Base-by-base conservation (phyloP, 1,140 invertebrate genomes). In the Anastrepha obliqua region DNA sequence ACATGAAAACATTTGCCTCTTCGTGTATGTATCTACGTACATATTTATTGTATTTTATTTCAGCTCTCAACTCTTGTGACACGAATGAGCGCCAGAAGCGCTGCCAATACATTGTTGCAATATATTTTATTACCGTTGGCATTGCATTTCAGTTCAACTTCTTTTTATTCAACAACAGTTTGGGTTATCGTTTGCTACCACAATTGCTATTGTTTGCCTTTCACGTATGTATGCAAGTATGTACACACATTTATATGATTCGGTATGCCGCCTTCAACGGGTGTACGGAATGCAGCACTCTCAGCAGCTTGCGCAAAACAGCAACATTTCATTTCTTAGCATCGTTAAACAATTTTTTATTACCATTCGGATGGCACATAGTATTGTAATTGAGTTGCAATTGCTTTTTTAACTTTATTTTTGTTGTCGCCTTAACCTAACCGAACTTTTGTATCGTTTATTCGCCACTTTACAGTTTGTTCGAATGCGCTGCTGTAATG, bases 281-380 rank as follows among this genome's bases (percentile, higher is more conserved):
- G 17, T 81, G 74, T 3, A 81, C 55, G 9, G 17, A 81, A 55
- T 55, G 44, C 29, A 55, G 74, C 74, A 81, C 55, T 81, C 74
- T 81, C 74, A 81, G 74, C 74, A 81, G 20, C 5, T 55, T 51
- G 17, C n/a, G 13, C 9, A 17, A 11, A 8, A 70, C 74, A 81
- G 47, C 74, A 17, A 81, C 74, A 81, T 81, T 81, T 81, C 74
- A 81, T 81, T 81, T 81, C 74, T 81, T 81, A 29, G 17, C 74
- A 51, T 29, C 51, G 74, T 81, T 81, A 81, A 74, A 81, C 74
- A 81, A 81, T 81, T 81, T 81, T 81, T 81, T 81, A 81, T 81
- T 58, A 58, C 74, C 74, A 81, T 55, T 15, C 74, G n/a, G 55
- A 47, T 81, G 74, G 47, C 74, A n/a, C 74, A 55, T 55, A n/a